Conservation (phyloP, 2,888 invertebrate genomes). For the Drosophila sordidapex region DNA sequence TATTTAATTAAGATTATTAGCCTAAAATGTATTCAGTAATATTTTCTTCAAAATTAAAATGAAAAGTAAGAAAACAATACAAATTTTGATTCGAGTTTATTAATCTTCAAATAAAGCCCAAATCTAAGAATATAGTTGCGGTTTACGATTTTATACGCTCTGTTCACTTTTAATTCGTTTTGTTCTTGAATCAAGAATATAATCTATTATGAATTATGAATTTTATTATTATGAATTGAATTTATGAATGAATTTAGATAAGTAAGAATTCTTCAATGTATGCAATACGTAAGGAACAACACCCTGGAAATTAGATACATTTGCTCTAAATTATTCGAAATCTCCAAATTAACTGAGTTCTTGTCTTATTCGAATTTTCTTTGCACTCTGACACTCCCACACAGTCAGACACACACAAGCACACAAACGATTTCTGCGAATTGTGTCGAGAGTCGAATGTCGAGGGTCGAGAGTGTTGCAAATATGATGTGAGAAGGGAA, state of each 20-base stretch:
- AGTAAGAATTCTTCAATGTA: too few relatives aligned
- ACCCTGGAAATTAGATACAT: too few relatives aligned
- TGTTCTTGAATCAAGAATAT: background rate
- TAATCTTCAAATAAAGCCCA: background rate
- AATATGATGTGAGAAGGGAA: background rate
- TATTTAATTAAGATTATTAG: background rate
- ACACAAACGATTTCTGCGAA: slow-evolving; percentile 11
- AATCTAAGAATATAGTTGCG: background rate
- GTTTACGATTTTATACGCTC: background rate
- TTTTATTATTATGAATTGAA: background rate
- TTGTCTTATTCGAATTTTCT: slow-evolving; percentile 8
- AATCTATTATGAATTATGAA: background rate
- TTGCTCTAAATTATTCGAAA: too few relatives aligned
- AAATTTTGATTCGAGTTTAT: background rate
- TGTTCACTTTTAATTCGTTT: background rate
- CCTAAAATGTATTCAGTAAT: background rate
- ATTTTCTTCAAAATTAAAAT: background rate
- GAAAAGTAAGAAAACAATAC: background rate
- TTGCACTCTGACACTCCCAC: background rate
- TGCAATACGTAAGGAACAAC: too few relatives aligned
- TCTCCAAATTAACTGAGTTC: background rate
- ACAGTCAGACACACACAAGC: background rate
- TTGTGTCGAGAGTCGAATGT: background rate
- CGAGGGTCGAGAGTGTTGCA: background rate
- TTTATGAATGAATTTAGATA: too few relatives aligned